Evolutionary conservation across 1,140 invertebrate genomes (phyloP).

Genomic region (Harpegnathos saltator): DNA sequence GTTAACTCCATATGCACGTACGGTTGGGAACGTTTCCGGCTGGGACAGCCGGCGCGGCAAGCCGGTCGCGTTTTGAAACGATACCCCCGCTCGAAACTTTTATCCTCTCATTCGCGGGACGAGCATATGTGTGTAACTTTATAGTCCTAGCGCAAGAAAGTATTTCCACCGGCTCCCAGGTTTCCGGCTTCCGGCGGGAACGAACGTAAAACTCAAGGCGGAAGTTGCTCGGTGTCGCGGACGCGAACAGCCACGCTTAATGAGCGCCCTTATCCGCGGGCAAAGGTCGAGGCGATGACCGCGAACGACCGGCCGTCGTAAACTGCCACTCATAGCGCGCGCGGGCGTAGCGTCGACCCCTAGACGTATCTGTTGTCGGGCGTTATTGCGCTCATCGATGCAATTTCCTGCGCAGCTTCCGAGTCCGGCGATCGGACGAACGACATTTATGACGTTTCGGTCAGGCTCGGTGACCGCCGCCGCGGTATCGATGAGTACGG

Average conservation of each 20-base stretch:
- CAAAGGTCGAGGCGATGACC: background rate
- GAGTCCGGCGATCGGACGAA: constrained; percentile 14
- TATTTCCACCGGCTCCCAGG: constrained; percentile 47
- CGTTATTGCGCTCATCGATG: constrained; percentile 26
- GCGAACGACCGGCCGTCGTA: background rate
- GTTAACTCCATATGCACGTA: constrained; percentile 23
- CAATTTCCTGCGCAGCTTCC: constrained; percentile 23
- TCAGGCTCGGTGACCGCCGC: background rate
- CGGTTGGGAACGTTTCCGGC: constrained; percentile 10
- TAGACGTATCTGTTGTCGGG: background rate
- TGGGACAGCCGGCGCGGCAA: constrained; percentile 27
- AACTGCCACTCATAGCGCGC: background rate
- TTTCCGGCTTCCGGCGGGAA: constrained; percentile 14
- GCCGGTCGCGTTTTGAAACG: constrained; percentile 26
- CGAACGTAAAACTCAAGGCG: constrained; percentile 22
- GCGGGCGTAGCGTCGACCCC: no score
- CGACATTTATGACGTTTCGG: constrained; percentile 7
- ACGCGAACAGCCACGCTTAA: constrained; percentile 1
- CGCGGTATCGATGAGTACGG: background rate
- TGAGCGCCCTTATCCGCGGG: constrained; percentile 23
- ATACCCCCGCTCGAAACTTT: constrained; percentile 47
- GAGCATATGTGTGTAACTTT: constrained; percentile 37
- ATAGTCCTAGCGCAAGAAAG: constrained; percentile 60
- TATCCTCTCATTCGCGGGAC: constrained; percentile 53
- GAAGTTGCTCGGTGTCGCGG: constrained; percentile 8